Conservation (phyloP, 2,113 vertebrate genomes). For the Centropristis striata region DNA sequence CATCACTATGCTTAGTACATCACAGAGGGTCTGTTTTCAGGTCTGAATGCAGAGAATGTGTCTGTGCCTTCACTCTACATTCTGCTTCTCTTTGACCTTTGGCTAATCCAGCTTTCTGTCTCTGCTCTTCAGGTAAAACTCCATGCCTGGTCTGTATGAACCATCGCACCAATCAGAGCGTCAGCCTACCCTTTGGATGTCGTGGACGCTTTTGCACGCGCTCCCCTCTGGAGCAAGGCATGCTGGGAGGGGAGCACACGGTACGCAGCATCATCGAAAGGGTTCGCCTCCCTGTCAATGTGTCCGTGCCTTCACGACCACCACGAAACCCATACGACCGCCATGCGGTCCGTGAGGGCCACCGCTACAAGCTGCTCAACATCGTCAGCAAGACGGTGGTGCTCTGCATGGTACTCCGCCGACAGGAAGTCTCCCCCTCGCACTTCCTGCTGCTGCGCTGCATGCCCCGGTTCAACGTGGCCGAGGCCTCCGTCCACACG, state of each 20-base stretch:
- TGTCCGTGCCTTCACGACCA: constrained; percentile 93
- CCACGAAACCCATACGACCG: constrained; percentile 95
- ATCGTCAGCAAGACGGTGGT: constrained; percentile 99
- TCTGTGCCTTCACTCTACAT: background rate
- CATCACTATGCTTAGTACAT: too few species aligned
- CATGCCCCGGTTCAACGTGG: constrained; percentile 94
- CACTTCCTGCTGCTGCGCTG: constrained; percentile 95
- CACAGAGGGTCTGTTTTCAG: background rate
- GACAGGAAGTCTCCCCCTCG: constrained; percentile 91
- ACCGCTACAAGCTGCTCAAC: constrained; percentile 97
- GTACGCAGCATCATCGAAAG: constrained; percentile 97
- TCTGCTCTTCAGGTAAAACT: constrained; percentile 89
- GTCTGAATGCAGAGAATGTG: background rate
- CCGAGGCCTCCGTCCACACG: constrained; percentile 92
- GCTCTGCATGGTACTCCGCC: constrained; percentile 93
- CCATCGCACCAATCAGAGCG: constrained; percentile 98
- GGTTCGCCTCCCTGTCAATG: constrained; percentile 95
- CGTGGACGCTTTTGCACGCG: constrained; percentile 97
- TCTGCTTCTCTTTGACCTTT: background rate
- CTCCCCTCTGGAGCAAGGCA: constrained; percentile 94
- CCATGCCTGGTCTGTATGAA: constrained; percentile 99
- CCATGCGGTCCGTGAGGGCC: constrained; percentile 94
- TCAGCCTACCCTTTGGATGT: constrained; percentile 97
- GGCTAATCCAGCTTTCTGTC: constrained; percentile 40
- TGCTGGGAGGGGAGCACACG: constrained; percentile 98